Evolutionary conservation across 2,113 vertebrate species (phyloP), one percentile per base, ranked within the genome.

Genomic region (Ageneiosus marmoratus): DNA sequence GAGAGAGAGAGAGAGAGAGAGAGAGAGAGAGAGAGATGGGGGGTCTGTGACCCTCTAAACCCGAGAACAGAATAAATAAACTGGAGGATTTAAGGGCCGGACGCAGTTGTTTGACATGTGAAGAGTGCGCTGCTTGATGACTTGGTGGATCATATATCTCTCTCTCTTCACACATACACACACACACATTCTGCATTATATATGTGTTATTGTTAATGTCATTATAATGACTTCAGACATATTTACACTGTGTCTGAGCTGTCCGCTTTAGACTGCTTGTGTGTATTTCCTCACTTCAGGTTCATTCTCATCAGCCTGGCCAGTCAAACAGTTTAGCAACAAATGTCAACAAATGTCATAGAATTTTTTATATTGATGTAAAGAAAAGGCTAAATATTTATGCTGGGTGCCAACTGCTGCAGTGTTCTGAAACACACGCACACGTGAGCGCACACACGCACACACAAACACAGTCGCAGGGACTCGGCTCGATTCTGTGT

Each of bases 331-430:
- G 48, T 83, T 69, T 69, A 48, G 50, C 63, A 78, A 83, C 82
- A 70, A 56, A 56, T 11, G 53, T 70, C 63, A 78, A 83, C 82
- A 70, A 56, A 56, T 11, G 53, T 70, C 65, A 13, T 55, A 32
- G 29, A 55, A 83, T 83, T 78, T n/a, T 78, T 78, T 18, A 58
- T 83, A 50, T 69, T 78, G 74, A 78, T 69, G 75, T 78, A 62
- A 48, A 70, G 74, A 83, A 69, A 63, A 24, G 75, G 27, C 62
- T 50, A 83, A 83, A 83, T 83, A 48, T 83, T 83, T 83, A 83
- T n/a, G 1, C 41, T 5, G 20, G 8, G 69, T 74, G 56, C 20
- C 44, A 82, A 51, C 29, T 48, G 56, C 55, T 77, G 29, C 20
- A 15, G 48, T 56, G 46, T 6, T 11, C 18, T 4, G 8, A 50